Conservation (phyloP, 2,797 vertebrate genomes). For the Trichosurus vulpecula region DNA sequence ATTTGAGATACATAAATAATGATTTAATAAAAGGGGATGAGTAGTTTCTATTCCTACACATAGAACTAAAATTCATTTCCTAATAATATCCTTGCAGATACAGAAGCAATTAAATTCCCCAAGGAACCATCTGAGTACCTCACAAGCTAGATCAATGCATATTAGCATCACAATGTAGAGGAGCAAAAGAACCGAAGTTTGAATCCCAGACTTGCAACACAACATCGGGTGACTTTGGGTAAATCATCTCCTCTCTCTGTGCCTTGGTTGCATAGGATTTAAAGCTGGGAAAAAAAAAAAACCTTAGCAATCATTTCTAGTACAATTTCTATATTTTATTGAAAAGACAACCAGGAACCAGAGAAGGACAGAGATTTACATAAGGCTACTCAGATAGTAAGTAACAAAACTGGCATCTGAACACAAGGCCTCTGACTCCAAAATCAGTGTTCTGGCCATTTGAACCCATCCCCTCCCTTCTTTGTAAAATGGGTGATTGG, state of each 20-base stretch:
- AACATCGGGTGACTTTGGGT: not conserved
- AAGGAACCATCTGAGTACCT: constrained; percentile 8
- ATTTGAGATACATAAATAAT: not conserved
- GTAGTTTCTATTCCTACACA: constrained; percentile 33
- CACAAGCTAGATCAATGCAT: not conserved
- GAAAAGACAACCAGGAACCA: not conserved
- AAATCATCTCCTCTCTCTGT: not conserved
- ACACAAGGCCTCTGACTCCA: not conserved
- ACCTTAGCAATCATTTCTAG: not conserved
- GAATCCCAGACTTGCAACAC: not conserved
- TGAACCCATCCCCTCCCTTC: not conserved
- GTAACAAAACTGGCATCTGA: not conserved
- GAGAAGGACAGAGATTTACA: not conserved
- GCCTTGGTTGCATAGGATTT: not conserved
- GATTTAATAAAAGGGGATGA: not conserved
- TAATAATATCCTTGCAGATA: not conserved
- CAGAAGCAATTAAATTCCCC: not conserved
- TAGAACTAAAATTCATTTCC: not conserved
- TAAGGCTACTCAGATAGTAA: not conserved
- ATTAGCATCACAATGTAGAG: not conserved
- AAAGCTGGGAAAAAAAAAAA: not conserved
- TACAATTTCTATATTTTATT: not conserved
- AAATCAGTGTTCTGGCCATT: not conserved
- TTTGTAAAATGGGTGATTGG: not conserved
- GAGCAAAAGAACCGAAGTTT: not conserved